phyloP scores from a whole-genome alignment of 2,888 invertebrate species.

The Oscheius onirici region DNA sequence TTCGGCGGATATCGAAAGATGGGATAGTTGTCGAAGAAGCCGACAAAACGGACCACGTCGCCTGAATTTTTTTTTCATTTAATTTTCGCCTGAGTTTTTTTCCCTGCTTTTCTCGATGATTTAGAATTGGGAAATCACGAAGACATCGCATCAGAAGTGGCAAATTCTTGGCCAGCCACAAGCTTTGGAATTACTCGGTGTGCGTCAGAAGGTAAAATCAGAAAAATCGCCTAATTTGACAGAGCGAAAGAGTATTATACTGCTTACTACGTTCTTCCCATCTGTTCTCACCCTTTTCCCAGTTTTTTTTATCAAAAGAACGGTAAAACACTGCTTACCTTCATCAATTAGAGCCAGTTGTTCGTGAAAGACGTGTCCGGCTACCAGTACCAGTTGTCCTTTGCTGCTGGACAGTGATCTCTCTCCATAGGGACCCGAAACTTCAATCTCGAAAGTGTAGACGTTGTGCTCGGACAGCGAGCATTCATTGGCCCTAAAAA shows the following conservation, averaged over 20 bases:
- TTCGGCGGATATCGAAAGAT: conserved; percentile 65
- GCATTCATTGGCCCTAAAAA: conserved; percentile 50
- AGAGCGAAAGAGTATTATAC: neutral
- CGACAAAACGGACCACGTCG: conserved; percentile 65
- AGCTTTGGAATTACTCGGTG: no score
- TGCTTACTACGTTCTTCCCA: no score
- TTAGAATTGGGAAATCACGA: no score
- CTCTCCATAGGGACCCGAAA: conserved; percentile 67
- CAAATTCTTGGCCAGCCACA: no score
- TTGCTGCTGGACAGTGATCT: conserved; percentile 53
- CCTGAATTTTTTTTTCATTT: no score
- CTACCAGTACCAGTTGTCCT: conserved; percentile 55
- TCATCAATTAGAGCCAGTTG: conserved; percentile 58
- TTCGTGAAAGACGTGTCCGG: conserved; percentile 57
- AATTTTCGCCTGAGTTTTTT: no score
- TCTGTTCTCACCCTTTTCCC: no score
- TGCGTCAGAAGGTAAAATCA: no score
- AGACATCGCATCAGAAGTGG: no score
- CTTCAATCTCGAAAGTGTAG: conserved; percentile 65
- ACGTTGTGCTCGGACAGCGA: conserved; percentile 59
- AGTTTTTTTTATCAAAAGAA: no score
- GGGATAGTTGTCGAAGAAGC: conserved; percentile 65
- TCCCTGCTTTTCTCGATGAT: no score
- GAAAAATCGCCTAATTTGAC: no score
- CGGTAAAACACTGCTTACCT: conserved; percentile 31